Evolutionary conservation across 2,888 invertebrate species (phyloP).

Genomic region (Mycalesis mineus): DNA sequence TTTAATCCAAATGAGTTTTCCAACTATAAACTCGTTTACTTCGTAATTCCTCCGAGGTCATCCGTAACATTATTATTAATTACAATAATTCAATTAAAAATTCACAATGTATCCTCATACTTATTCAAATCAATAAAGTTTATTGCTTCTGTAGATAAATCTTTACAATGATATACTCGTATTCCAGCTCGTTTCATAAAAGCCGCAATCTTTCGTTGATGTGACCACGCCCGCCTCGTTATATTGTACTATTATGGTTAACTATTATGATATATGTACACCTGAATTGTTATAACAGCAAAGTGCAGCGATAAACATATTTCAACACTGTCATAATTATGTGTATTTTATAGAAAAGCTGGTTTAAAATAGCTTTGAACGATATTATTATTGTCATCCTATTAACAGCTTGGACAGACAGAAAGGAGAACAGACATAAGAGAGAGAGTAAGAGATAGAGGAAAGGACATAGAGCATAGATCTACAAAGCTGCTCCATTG

Average conservation of each 20-base stretch:
- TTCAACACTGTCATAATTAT: constrained; percentile 4
- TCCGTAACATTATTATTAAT: no score
- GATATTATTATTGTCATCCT: no score
- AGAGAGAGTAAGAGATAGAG: no score
- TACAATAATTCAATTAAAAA: no score
- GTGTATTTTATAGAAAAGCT: not conserved
- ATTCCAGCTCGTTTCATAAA: not conserved
- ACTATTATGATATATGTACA: constrained; percentile 20
- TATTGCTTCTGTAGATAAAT: not conserved
- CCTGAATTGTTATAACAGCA: constrained; percentile 20
- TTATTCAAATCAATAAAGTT: not conserved
- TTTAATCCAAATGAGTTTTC: no score
- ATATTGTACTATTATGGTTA: constrained; percentile 22
- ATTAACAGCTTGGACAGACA: no score
- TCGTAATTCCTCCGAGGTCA: no score
- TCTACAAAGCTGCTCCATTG: no score
- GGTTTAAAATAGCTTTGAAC: no score
- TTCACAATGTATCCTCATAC: not conserved
- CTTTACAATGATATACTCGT: not conserved
- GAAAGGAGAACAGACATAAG: no score
- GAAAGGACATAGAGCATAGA: no score
- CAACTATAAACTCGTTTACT: no score
- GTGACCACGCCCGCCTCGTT: constrained; percentile 11
- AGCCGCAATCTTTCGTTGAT: not conserved
- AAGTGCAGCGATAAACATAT: constrained; percentile 18